Evolutionary conservation across 2,888 invertebrate genomes (phyloP).

Genomic region (Unio delphinus): DNA sequence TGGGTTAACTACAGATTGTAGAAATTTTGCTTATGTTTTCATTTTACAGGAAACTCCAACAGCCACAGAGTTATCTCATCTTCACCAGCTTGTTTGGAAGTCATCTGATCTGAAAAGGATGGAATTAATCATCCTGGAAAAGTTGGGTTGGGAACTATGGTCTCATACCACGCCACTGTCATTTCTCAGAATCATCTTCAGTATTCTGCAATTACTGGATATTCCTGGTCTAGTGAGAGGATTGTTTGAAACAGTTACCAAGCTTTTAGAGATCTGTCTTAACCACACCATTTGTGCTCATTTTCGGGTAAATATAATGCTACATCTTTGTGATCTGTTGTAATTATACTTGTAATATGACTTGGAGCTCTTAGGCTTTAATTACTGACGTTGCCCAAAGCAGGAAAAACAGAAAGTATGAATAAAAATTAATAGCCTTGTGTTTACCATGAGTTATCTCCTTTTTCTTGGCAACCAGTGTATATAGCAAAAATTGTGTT

Average conservation of each 20-base stretch:
- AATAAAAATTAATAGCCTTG: too few relatives aligned
- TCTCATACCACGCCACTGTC: slow-evolving; percentile 54
- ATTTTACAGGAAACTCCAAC: slow-evolving; percentile 49
- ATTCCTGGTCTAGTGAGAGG: slow-evolving; percentile 12
- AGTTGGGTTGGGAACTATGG: slow-evolving; percentile 57
- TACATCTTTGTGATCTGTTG: too few relatives aligned
- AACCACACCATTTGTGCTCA: slow-evolving; percentile 37
- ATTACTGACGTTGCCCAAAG: too few relatives aligned
- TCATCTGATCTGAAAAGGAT: slow-evolving; percentile 63
- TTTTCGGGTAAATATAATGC: slow-evolving; percentile 33
- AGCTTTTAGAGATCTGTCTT: slow-evolving; percentile 38
- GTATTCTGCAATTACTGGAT: slow-evolving; percentile 15
- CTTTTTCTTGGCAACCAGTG: too few relatives aligned
- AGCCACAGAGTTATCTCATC: slow-evolving; percentile 50
- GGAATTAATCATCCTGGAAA: slow-evolving; percentile 63
- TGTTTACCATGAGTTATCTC: too few relatives aligned
- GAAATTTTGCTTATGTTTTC: not conserved
- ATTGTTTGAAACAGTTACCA: slow-evolving; percentile 21
- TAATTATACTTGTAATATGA: too few relatives aligned
- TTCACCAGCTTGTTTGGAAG: slow-evolving; percentile 61
- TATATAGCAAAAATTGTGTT: too few relatives aligned
- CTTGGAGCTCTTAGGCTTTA: too few relatives aligned
- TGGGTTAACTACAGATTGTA: too few relatives aligned
- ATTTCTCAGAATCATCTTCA: slow-evolving; percentile 46
- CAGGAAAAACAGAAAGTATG: too few relatives aligned